Conservation (phyloP, 2,888 invertebrate genomes). For the Phyllotreta cruciferae region DNA sequence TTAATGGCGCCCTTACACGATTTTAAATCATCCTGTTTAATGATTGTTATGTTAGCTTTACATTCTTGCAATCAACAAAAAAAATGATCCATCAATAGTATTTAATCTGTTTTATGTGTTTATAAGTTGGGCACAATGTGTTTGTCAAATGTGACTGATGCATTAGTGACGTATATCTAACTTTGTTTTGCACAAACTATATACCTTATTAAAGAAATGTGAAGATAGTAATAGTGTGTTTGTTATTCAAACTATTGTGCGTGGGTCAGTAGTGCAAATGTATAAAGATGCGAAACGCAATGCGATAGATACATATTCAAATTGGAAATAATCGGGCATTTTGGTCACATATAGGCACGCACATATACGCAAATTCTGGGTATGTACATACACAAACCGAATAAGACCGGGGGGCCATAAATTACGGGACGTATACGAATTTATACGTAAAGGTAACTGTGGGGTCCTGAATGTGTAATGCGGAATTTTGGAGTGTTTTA, state of each 20-base stretch:
- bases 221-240: too few relatives aligned
- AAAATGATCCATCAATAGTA: too few relatives aligned
- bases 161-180: too few relatives aligned
- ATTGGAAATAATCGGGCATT: slow-evolving; percentile 47
- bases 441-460: slow-evolving; percentile 18
- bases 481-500: slow-evolving; percentile 31
- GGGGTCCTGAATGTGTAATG: slow-evolving; percentile 35
- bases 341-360: slow-evolving; percentile 40
- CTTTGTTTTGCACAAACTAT: too few relatives aligned
- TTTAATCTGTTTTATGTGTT: too few relatives aligned
- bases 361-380: slow-evolving; percentile 20
- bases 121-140: too few relatives aligned
- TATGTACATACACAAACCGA: slow-evolving; percentile 6
- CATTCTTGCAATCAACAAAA: too few relatives aligned
- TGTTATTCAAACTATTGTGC: too few relatives aligned
- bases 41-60: slow-evolving; percentile 12
- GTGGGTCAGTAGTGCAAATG: slow-evolving; percentile 47
- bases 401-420: slow-evolving; percentile 31
- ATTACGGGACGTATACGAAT: slow-evolving; percentile 27
- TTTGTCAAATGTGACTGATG: too few relatives aligned
- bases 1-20: slow-evolving; percentile 46
- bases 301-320: slow-evolving; percentile 30
- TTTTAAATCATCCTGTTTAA: slow-evolving; percentile 40
- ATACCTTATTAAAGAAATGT: too few relatives aligned
- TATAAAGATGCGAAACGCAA: slow-evolving; percentile 48